These are phyloP conservation scores for Panopea generosa DNA, from an alignment of 2,888 invertebrate genomes.

Conservation along the genomic window DNA sequence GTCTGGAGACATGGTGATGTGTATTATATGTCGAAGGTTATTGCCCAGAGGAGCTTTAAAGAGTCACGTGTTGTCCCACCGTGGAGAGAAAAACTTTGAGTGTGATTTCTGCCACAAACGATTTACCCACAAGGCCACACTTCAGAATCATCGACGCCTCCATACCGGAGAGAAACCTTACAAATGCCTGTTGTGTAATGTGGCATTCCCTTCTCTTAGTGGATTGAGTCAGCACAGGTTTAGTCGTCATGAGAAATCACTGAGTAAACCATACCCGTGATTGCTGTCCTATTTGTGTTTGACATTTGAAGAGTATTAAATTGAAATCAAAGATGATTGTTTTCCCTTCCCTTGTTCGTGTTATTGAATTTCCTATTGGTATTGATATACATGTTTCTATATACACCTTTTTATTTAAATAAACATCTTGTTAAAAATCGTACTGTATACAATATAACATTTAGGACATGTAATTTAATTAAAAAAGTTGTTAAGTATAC, in stretches of 20 bases:
- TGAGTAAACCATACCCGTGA: no score
- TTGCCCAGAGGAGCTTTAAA: neutral
- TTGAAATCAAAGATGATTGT: no score
- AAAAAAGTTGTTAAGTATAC: no score
- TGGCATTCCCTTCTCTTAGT: slow-evolving; percentile 3
- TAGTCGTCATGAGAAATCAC: neutral
- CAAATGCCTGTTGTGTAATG: slow-evolving; percentile 2
- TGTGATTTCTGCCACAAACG: slow-evolving; percentile 7
- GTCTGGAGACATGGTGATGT: neutral
- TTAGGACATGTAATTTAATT: no score
- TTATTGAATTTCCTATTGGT: no score
- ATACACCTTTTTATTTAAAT: no score
- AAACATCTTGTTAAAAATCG: no score
- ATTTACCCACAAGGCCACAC: slow-evolving; percentile 7
- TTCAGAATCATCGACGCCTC: slow-evolving; percentile 8
- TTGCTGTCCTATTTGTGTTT: no score
- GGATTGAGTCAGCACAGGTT: slow-evolving; percentile 6
- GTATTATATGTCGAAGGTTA: neutral
- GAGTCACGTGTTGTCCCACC: slow-evolving; percentile 11
- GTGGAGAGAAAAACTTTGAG: slow-evolving; percentile 3
- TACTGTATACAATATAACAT: no score
- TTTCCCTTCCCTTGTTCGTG: no score
- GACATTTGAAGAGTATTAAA: no score
- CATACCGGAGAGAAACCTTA: slow-evolving; percentile 8
- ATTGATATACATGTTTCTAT: no score